Evolutionary conservation across 1,140 invertebrate genomes (phyloP).

Genomic region (Aphelinus atriplicis): DNA sequence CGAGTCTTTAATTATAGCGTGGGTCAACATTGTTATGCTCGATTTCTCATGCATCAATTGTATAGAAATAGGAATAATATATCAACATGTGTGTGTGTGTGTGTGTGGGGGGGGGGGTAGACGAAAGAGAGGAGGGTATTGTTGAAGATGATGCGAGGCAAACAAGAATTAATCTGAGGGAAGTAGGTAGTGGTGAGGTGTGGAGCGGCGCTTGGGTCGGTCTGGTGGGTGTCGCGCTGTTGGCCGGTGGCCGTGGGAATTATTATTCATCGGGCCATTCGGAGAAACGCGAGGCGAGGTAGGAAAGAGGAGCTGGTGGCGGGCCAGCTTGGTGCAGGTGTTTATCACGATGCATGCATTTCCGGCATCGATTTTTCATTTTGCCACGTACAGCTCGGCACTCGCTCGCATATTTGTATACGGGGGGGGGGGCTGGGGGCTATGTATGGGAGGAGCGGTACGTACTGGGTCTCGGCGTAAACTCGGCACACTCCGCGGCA

Average conservation of each 20-base stretch:
- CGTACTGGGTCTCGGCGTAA: neutral
- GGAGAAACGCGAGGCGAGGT: conserved; percentile 10
- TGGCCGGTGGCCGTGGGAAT: conserved; percentile 13
- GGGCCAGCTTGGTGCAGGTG: neutral
- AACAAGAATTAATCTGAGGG: too few relatives aligned
- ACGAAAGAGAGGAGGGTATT: too few relatives aligned
- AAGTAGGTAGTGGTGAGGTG: too few relatives aligned
- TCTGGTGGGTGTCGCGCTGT: neutral
- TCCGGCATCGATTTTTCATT: conserved; percentile 36
- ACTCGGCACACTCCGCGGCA: neutral
- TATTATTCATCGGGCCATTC: conserved; percentile 36
- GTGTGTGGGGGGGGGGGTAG: too few relatives aligned
- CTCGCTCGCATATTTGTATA: neutral
- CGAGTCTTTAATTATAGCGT: too few relatives aligned
- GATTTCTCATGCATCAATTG: too few relatives aligned
- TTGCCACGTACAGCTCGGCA: neutral
- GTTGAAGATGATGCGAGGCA: too few relatives aligned
- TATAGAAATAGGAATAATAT: too few relatives aligned
- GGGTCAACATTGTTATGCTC: too few relatives aligned
- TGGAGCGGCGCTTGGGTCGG: too few relatives aligned
- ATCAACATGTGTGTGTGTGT: too few relatives aligned
- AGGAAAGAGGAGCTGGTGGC: neutral
- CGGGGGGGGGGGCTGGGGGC: neutral
- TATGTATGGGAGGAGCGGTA: too few relatives aligned
- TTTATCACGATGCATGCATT: conserved; percentile 31